Evolutionary conservation across 2,888 invertebrate species (phyloP).

Genomic region (Tipula confusa): DNA sequence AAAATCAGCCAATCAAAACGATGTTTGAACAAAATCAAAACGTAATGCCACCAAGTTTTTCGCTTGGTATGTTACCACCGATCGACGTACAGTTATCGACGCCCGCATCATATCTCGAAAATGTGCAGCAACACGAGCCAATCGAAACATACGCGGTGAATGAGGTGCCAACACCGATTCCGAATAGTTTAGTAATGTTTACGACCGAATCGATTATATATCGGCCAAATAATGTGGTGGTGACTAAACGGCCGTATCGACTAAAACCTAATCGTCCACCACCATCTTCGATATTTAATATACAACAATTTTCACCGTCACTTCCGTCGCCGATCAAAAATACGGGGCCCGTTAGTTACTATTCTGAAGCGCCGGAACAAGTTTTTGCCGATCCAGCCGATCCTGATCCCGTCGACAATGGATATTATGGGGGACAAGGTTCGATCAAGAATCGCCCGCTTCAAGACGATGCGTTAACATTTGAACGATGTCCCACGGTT

Average conservation of each 20-base stretch:
- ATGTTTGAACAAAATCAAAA: background rate
- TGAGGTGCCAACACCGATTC: background rate
- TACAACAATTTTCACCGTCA: background rate
- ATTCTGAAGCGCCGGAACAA: background rate
- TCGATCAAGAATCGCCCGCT: background rate
- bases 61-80: background rate
- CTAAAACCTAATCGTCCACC: background rate
- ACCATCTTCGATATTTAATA: background rate
- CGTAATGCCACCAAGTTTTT: background rate
- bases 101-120: background rate
- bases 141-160: background rate
- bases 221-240: background rate
- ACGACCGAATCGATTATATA: background rate
- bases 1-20: background rate
- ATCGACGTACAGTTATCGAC: background rate
- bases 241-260: background rate
- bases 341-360: background rate
- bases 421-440: background rate
- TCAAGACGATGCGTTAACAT: background rate
- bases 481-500: constrained; percentile 33
- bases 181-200: background rate
- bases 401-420: constrained; percentile 35
- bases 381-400: constrained; percentile 34
- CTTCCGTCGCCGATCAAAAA: background rate
- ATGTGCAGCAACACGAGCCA: background rate